These are phyloP conservation scores for Sarcoramphus papa DNA, from an alignment of 2,797 vertebrate species.

Conservation along the genomic window DNA sequence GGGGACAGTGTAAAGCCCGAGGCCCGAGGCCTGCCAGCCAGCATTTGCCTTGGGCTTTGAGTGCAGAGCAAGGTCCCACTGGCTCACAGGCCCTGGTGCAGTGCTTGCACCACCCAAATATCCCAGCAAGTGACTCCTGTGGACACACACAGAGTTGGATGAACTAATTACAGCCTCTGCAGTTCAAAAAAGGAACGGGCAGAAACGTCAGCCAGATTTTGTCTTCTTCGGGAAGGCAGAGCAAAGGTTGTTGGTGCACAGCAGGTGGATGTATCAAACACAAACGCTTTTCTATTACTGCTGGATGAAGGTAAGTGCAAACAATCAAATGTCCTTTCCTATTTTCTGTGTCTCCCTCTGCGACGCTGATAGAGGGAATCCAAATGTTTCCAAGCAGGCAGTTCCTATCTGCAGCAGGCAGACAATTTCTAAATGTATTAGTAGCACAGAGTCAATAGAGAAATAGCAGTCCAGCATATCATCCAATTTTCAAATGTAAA, in stretches of 20 bases:
- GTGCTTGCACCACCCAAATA: neutral
- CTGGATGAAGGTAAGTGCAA: constrained; percentile 23
- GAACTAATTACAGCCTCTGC: neutral
- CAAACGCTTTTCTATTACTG: neutral
- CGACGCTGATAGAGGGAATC: constrained; percentile 18
- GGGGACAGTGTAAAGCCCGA: rapidly evolving
- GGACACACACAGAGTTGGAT: neutral
- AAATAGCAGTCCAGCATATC: constrained; percentile 52
- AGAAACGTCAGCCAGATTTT: neutral
- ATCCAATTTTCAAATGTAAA: constrained; percentile 67
- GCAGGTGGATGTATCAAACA: neutral
- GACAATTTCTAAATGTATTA: constrained; percentile 56
- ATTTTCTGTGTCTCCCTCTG: constrained; percentile 48
- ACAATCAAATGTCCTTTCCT: constrained; percentile 37
- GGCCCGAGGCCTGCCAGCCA: rapidly evolving
- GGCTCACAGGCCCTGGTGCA: neutral
- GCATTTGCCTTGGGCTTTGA: neutral
- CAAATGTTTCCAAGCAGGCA: constrained; percentile 38
- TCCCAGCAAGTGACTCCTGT: neutral
- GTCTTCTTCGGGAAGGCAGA: neutral
- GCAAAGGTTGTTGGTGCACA: neutral
- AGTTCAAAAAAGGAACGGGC: neutral
- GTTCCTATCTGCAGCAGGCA: constrained; percentile 56
- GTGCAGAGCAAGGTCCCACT: rapidly evolving
- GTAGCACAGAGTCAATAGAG: constrained; percentile 48